phyloP scores from a whole-genome alignment of 2,113 vertebrate genomes.

The Halichoerus grypus region DNA sequence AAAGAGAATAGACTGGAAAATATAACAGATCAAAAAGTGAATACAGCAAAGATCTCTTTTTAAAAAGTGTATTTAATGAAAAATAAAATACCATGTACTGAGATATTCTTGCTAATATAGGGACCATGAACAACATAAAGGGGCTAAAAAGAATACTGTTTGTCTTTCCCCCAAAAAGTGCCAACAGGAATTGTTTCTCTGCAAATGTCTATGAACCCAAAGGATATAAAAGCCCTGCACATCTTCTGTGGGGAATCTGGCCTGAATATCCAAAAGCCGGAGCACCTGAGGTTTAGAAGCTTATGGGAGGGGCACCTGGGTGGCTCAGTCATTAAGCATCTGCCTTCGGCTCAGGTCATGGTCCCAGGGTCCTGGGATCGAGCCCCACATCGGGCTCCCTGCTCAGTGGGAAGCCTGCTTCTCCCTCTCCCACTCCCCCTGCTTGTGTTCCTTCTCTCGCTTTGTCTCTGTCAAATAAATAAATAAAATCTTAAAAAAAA shows the following conservation, averaged over 20 bases:
- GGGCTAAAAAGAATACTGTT: not conserved
- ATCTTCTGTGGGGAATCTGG: slow-evolving; percentile 25
- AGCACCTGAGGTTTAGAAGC: not conserved
- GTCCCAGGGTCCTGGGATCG: too few species aligned
- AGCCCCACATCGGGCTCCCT: too few species aligned
- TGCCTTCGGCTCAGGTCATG: too few species aligned
- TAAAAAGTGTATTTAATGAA: not conserved
- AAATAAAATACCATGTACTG: not conserved
- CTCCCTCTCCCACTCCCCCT: too few species aligned
- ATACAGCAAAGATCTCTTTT: not conserved
- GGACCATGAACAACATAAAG: not conserved
- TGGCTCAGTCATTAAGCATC: too few species aligned
- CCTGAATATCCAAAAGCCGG: not conserved
- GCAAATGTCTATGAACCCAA: slow-evolving; percentile 40
- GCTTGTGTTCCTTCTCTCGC: too few species aligned
- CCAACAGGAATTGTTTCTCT: not conserved
- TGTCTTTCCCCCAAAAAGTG: not conserved
- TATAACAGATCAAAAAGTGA: not conserved
- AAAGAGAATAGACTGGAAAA: not conserved
- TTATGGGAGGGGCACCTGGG: not conserved
- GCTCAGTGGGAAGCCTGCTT: too few species aligned
- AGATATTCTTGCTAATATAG: not conserved
- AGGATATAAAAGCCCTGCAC: not conserved
- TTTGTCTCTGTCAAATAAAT: too few species aligned
- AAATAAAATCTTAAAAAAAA: too few species aligned